A percentile compares a stretch with the other conserved stretches of the same genome.
These are phyloP conservation scores for Clamator glandarius DNA, from an alignment of 2,797 vertebrate genomes.

Conservation along the genomic window DNA sequence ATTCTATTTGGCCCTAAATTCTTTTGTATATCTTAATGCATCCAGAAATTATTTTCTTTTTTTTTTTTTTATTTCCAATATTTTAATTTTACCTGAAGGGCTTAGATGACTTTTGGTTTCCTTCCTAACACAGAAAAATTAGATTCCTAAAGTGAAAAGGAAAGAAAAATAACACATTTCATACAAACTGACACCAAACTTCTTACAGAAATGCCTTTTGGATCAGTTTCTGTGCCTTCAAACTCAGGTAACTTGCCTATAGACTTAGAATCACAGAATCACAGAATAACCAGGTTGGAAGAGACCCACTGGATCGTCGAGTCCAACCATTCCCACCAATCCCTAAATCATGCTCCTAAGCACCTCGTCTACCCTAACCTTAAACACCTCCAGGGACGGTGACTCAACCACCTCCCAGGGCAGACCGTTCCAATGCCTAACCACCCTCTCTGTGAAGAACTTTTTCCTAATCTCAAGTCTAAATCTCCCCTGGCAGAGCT, in stretches of 20 bases:
- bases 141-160: neutral
- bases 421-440: no score
- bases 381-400: no score
- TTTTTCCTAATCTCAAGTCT: no score
- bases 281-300: no score
- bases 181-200: neutral
- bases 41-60: neutral
- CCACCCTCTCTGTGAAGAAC: no score
- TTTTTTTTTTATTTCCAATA: neutral
- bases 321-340: no score
- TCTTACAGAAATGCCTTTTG: neutral
- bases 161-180: neutral
- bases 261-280: no score
- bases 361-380: no score
- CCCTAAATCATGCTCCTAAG: no score
- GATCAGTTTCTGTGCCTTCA: neutral
- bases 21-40: neutral
- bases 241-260: neutral
- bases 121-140: neutral
- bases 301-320: no score
- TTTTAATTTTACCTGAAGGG: neutral
- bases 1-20: neutral
- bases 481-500: no score
- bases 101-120: neutral
- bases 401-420: no score